phyloP scores from a whole-genome alignment of 64 coral and sea anemone species.

The Dendrophyllia cribrosa region DNA sequence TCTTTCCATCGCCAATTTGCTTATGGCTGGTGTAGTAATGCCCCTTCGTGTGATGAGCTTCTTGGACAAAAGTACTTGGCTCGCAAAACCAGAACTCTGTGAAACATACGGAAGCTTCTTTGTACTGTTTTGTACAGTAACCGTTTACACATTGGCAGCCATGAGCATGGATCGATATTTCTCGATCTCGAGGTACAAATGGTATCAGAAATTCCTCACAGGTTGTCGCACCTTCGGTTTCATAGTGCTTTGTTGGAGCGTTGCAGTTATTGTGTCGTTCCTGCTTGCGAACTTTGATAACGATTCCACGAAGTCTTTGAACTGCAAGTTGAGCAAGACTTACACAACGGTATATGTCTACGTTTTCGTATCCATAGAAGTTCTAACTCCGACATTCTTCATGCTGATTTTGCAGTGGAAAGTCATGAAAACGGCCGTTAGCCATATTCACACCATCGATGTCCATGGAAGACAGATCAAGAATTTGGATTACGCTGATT shows the following conservation, averaged over 20 bases:
- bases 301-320: slow-evolving; percentile 18
- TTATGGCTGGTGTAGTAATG: slow-evolving; percentile 84
- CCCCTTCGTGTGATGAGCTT: slow-evolving; percentile 86
- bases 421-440: slow-evolving; percentile 63
- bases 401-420: slow-evolving; percentile 76
- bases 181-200: slow-evolving; percentile 68
- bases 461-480: slow-evolving; percentile 68
- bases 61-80: slow-evolving; percentile 79
- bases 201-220: slow-evolving; percentile 70
- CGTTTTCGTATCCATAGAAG: slow-evolving; percentile 74
- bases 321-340: slow-evolving; percentile 78
- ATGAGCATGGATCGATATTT: slow-evolving; percentile 89
- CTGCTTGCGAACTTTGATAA: slow-evolving; percentile 57
- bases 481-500: slow-evolving; percentile 80
- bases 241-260: slow-evolving; percentile 63
- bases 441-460: slow-evolving; percentile 69
- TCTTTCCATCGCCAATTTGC: slow-evolving; percentile 65
- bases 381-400: slow-evolving; percentile 67
- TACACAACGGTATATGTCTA: slow-evolving; percentile 75
- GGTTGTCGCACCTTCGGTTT: slow-evolving; percentile 35
- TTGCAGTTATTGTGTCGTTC: slow-evolving; percentile 63
- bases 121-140: slow-evolving; percentile 81
- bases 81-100: slow-evolving; percentile 56
- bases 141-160: slow-evolving; percentile 64
- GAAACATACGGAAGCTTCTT: slow-evolving; percentile 72